Conservation (phyloP, 2,113 vertebrate species). For the Orcinus orca region DNA sequence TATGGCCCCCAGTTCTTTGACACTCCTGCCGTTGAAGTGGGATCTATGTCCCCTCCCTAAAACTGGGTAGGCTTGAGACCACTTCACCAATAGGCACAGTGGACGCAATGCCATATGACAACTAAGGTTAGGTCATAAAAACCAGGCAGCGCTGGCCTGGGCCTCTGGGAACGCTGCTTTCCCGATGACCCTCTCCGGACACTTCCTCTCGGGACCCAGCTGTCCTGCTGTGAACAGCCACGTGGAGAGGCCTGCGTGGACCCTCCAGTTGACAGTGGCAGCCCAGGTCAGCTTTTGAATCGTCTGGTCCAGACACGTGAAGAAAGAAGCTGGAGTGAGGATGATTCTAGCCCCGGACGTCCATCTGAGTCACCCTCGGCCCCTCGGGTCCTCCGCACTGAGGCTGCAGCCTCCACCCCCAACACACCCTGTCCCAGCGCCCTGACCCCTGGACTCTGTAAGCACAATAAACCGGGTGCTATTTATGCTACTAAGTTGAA, state of each 20-base stretch:
- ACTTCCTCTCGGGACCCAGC: neutral
- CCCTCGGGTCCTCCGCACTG: neutral
- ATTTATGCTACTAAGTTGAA: neutral
- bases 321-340: neutral
- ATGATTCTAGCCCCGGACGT: rapidly evolving
- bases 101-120: neutral
- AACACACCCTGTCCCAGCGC: neutral
- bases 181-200: neutral
- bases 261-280: neutral
- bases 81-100: neutral
- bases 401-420: neutral
- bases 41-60: neutral
- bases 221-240: neutral
- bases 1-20: neutral
- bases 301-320: neutral
- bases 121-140: neutral
- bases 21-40: neutral
- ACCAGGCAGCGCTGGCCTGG: neutral
- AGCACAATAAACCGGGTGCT: rapidly evolving
- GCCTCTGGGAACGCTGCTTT: neutral
- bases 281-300: neutral
- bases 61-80: neutral
- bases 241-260: neutral
- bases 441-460: neutral
- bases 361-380: rapidly evolving